Evolutionary conservation across 2,797 vertebrate species (phyloP), one percentile per base, ranked within the genome.

Genomic region (Tenualosa thibaudeaui): DNA sequence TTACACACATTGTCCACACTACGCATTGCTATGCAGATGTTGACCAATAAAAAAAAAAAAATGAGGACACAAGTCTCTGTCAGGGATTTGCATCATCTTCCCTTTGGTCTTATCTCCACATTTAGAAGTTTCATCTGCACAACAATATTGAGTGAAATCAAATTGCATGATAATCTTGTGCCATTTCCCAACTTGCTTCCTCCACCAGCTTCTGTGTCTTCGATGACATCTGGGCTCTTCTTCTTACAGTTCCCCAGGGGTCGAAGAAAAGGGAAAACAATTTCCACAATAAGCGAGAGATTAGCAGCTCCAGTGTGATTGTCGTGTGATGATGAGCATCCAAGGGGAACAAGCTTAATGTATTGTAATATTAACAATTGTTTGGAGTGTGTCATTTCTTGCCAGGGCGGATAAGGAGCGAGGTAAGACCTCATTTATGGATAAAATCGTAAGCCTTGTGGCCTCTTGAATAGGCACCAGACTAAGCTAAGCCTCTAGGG

Each of bases 91-190:
- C 37, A 15, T 46, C 15, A 19, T 31, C 40, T 46, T 78, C 37
- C 71, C n/a, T 53, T 88, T 89, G 82, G 82, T 88, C 85, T 78
- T 89, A 83, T 56, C 71, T 83, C 85, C 78, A 83, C 86, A 65
- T 65, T 43, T 62, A 26, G 84, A 91, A 92, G 84, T 91, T 93
- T 93, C 89, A 94, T 94, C 92, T 91, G 88, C 86, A 86, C 86
- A 90, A 94, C 93, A 95, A 93, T 93, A 94, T 93, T 94, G 92
- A 91, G 90, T 92, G 43, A 90, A 78, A 78, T 37, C 37, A 78
- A 91, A 93, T 93, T 93, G 91, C 58, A 90, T 89, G 71, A 89
- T 94, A 93, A 95, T 94, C 92, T 88, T 81, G 0, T 0, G 2
- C 87, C 89, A 90, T 46, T 78, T 17, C 86, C 87, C 91, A 46